These are phyloP conservation scores for Genyomyrus donnyi DNA, from an alignment of 2,113 vertebrate genomes.

Conservation along the genomic window DNA sequence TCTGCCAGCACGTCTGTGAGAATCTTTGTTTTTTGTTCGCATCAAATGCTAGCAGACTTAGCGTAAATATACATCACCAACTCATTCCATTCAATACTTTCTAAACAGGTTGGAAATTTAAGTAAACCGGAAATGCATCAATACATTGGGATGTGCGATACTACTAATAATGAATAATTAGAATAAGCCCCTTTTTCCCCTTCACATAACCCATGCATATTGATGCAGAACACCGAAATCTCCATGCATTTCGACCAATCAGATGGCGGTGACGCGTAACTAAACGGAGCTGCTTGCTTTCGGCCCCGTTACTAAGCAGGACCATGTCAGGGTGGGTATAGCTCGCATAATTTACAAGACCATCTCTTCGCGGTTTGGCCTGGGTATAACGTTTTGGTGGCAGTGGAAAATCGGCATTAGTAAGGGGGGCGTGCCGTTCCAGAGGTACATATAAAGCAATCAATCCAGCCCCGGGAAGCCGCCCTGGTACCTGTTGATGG, in stretches of 20 bases:
- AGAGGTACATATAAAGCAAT: not conserved
- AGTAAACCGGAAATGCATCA: not conserved
- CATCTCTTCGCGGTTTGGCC: not conserved
- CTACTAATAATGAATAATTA: not conserved
- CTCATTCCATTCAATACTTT: no score
- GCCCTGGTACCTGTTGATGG: conserved; percentile 56
- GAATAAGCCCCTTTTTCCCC: not conserved
- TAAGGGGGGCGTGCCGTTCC: not conserved
- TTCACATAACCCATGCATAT: not conserved
- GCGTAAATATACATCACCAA: no score
- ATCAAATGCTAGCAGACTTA: no score
- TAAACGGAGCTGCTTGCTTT: not conserved
- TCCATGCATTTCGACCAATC: not conserved
- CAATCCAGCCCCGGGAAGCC: not conserved
- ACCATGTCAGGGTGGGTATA: not conserved
- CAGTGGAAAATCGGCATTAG: not conserved
- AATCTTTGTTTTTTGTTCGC: no score
- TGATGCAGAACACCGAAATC: not conserved
- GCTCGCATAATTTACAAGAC: not conserved
- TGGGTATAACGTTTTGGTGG: not conserved
- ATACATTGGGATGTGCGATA: not conserved
- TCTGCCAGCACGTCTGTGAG: no score
- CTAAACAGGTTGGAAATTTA: no score
- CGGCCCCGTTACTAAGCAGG: not conserved
- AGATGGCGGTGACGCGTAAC: not conserved